These are phyloP conservation scores for Agrotis clavis DNA, from an alignment of 2,888 invertebrate genomes.

Conservation along the genomic window DNA sequence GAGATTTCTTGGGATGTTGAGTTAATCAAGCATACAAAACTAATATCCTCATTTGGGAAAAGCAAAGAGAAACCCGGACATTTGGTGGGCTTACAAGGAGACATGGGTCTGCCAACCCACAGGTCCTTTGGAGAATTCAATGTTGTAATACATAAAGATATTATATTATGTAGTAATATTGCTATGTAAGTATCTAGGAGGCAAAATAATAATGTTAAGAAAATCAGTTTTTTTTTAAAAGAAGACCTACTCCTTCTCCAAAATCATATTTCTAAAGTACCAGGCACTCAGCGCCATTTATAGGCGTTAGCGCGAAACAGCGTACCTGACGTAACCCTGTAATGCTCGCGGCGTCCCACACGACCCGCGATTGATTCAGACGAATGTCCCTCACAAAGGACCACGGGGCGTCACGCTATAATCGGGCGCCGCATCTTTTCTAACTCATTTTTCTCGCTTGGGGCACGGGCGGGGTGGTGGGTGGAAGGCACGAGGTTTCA, in stretches of 20 bases:
- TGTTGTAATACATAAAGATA: neutral
- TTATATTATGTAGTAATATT: slow-evolving; percentile 3
- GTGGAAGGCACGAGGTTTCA: slow-evolving; percentile 76
- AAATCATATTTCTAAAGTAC: slow-evolving; percentile 58
- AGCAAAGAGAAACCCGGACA: slow-evolving; percentile 13
- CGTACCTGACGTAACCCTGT: slow-evolving; percentile 77
- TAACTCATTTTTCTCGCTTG: slow-evolving; percentile 91
- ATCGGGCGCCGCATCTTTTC: slow-evolving; percentile 90
- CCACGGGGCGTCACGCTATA: slow-evolving; percentile 85
- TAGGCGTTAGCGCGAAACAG: slow-evolving; percentile 70
- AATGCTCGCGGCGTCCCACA: slow-evolving; percentile 73
- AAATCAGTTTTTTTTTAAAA: neutral
- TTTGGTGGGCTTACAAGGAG: slow-evolving; percentile 28
- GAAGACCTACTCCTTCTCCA: neutral
- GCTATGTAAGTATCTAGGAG: neutral
- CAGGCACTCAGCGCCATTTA: slow-evolving; percentile 72
- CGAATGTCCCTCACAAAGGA: slow-evolving; percentile 87
- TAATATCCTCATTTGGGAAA: slow-evolving; percentile 33
- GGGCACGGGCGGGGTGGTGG: slow-evolving; percentile 74
- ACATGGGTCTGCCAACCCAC: slow-evolving; percentile 40
- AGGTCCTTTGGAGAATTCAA: slow-evolving; percentile 28
- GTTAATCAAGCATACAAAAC: slow-evolving; percentile 20
- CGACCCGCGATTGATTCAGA: slow-evolving; percentile 87
- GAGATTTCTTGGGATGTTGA: neutral
- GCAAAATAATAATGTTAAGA: no score